These are phyloP conservation scores for Fragum whitleyi DNA, from an alignment of 2,888 invertebrate species.

Conservation along the genomic window DNA sequence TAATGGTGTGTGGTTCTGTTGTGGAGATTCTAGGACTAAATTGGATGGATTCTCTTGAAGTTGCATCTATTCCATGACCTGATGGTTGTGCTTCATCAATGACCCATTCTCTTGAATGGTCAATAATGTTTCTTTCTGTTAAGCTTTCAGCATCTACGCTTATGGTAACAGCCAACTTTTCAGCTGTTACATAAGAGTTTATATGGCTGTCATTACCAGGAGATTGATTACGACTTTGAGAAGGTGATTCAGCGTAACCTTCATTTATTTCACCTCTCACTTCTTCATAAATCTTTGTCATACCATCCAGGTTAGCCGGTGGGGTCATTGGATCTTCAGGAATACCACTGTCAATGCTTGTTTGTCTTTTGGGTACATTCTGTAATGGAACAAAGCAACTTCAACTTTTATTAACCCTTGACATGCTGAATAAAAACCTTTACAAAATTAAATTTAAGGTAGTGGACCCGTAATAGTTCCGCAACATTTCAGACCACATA, in stretches of 20 bases:
- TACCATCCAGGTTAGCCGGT: neutral
- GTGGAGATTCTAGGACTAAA: too few relatives aligned
- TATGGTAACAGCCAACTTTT: neutral
- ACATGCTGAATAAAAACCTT: too few relatives aligned
- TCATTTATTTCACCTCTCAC: neutral
- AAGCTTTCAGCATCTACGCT: neutral
- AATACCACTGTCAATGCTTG: slow-evolving; percentile 29
- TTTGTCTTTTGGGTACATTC: slow-evolving; percentile 8
- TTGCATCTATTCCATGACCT: too few relatives aligned
- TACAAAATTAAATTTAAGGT: too few relatives aligned
- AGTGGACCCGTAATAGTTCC: too few relatives aligned
- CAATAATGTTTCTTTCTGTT: neutral
- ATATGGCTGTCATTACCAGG: neutral
- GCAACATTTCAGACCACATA: too few relatives aligned
- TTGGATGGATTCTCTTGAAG: too few relatives aligned
- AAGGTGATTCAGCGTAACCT: neutral
- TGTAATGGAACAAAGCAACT: neutral
- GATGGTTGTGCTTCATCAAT: too few relatives aligned
- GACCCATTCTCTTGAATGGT: neutral
- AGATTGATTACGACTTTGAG: neutral
- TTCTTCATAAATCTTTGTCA: neutral
- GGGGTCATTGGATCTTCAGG: slow-evolving; percentile 29
- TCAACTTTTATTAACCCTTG: too few relatives aligned
- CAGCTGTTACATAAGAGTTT: neutral
- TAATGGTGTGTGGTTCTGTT: too few relatives aligned